Base-by-base conservation (phyloP, 2,888 invertebrate genomes). In the Arrhopalites spinosus region DNA sequence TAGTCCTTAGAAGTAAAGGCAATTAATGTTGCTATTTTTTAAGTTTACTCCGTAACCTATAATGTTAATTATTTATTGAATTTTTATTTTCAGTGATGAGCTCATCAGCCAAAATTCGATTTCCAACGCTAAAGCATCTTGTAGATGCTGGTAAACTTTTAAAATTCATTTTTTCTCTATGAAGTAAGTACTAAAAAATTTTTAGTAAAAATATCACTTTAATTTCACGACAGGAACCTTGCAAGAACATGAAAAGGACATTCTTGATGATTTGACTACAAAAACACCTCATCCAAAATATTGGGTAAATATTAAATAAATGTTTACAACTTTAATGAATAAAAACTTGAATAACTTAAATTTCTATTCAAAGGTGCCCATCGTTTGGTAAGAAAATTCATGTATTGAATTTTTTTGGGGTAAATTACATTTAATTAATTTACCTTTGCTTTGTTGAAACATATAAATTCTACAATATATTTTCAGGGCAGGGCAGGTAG, bases 311-410 rank as follows among this genome's bases (percentile, higher is more conserved):
- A 7, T 36, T 36, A 36, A n/a, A n/a, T n/a, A n/a, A n/a, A n/a
- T n/a, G n/a, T n/a, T n/a, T n/a, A n/a, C n/a, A n/a, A n/a, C n/a
- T n/a, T n/a, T n/a, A n/a, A n/a, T n/a, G n/a, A n/a, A n/a, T n/a
- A n/a, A n/a, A n/a, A n/a, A n/a, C n/a, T n/a, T n/a, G n/a, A n/a
- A n/a, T n/a, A n/a, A n/a, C n/a, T n/a, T n/a, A n/a, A n/a, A 7
- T 36, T 36, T 36, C 5, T 36, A 36, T 11, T 3, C 5, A 11
- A 3, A 36, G 36, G 36, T 85, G 75, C 86, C 86, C 0, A 80
- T 86, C 36, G 83, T 85, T 25, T 86, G 86, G 86, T 71, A 71
- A 36, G 29, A 30, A n/a, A n/a, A n/a, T n/a, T n/a, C n/a, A n/a
- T n/a, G n/a, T n/a, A n/a, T n/a, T n/a, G n/a, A n/a, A n/a, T n/a